Conservation (phyloP, 1,140 invertebrate species). For the Homarus americanus region DNA sequence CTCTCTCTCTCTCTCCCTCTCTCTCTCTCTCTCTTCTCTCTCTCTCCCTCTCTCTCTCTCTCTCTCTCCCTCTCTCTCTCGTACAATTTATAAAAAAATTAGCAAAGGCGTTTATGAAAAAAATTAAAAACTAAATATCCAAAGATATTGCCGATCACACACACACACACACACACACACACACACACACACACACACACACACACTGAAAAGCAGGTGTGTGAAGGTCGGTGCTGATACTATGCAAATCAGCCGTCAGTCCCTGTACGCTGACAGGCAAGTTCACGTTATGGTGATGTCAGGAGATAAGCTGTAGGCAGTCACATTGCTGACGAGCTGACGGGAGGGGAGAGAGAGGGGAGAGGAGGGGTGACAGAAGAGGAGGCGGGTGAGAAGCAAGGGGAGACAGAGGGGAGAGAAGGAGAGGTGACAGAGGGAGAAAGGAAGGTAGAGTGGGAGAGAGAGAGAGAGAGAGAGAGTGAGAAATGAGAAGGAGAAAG, state of each 20-base stretch:
- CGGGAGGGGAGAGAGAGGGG: background rate
- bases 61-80: no score
- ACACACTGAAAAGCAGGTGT: background rate
- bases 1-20: no score
- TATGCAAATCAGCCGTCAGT: background rate
- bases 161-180: background rate
- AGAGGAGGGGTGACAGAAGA: background rate
- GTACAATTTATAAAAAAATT: no score
- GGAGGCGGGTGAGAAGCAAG: background rate
- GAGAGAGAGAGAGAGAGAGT: slow-evolving; percentile 16
- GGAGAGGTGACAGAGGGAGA: slow-evolving; percentile 10
- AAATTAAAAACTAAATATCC: no score
- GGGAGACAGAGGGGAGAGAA: slow-evolving; percentile 3
- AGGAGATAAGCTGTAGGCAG: background rate
- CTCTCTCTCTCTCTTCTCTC: no score
- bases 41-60: no score
- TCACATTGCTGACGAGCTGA: background rate
- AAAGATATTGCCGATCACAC: no score
- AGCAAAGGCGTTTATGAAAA: no score
- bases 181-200: background rate
- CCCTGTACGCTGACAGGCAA: background rate
- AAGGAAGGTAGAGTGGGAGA: slow-evolving; percentile 5
- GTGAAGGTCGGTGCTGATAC: background rate
- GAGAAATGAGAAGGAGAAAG: background rate
- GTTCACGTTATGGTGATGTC: background rate